Conservation (phyloP, 2,888 invertebrate genomes). For the Amaurobius ferox region DNA sequence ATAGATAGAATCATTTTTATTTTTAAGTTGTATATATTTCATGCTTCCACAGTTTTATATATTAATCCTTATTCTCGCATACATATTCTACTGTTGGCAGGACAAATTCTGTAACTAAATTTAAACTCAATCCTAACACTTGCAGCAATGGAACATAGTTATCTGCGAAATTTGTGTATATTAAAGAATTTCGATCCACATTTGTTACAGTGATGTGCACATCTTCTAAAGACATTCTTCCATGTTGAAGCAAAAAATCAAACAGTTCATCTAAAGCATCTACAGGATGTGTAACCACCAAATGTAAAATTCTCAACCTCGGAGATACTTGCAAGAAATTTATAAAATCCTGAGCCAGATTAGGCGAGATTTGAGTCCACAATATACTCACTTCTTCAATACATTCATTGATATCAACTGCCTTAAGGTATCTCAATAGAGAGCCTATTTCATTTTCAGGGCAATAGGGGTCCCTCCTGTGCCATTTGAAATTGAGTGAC, state of each 20-base stretch:
- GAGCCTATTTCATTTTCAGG: too few relatives aligned
- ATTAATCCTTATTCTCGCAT: too few relatives aligned
- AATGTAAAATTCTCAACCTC: not conserved
- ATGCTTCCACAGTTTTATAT: too few relatives aligned
- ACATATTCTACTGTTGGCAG: too few relatives aligned
- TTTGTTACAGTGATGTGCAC: not conserved
- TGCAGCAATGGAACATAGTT: not conserved
- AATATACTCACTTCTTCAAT: not conserved
- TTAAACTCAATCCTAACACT: not conserved
- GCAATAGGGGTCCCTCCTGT: too few relatives aligned
- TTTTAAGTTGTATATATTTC: too few relatives aligned
- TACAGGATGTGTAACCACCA: not conserved
- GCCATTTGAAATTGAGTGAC: too few relatives aligned
- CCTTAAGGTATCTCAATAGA: too few relatives aligned
- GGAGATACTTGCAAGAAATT: not conserved
- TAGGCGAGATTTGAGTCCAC: not conserved
- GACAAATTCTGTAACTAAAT: too few relatives aligned
- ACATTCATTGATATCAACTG: not conserved
- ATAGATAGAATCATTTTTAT: too few relatives aligned
- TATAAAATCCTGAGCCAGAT: not conserved
- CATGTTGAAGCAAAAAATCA: not conserved
- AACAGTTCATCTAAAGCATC: not conserved
- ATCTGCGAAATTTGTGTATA: not conserved
- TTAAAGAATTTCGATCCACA: not conserved
- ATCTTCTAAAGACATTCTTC: not conserved